Percentiles rank a stretch among this genome's conserved stretches.
Conservation (phyloP, 1,140 invertebrate genomes). For the Latrodectus geometricus region DNA sequence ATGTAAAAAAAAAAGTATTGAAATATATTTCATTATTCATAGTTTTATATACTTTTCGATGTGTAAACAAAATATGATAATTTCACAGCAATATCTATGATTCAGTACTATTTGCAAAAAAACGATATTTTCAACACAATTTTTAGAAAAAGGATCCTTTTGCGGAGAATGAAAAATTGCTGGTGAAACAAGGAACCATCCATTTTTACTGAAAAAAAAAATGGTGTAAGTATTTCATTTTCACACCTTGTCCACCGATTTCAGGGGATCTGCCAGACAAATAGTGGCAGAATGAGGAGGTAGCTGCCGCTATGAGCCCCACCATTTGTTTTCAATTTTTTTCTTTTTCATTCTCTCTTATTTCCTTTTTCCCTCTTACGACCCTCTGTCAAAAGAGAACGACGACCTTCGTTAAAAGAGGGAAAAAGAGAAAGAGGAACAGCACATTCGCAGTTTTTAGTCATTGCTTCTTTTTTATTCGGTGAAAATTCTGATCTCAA, state of each 20-base stretch:
- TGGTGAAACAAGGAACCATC: conserved; percentile 16
- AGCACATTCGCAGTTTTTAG: no score
- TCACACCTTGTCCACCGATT: conserved; percentile 32
- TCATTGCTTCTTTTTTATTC: no score
- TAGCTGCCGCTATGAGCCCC: background rate
- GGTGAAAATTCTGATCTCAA: no score
- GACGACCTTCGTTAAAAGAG: conserved; percentile 29
- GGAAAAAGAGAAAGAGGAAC: no score
- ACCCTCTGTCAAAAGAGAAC: conserved; percentile 24
- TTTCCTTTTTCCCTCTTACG: conserved; percentile 18
- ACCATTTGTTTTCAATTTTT: background rate
- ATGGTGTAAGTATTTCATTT: conserved; percentile 15
- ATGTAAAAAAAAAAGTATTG: no score
- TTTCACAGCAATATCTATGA: no score
- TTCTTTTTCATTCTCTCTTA: conserved; percentile 12
- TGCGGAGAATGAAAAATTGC: background rate
- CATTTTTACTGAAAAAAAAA: background rate
- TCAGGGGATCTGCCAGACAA: conserved; percentile 16
- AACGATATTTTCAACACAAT: no score
- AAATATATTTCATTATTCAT: no score
- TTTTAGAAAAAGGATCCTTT: no score
- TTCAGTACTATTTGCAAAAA: no score
- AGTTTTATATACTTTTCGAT: no score
- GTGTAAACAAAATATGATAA: no score
- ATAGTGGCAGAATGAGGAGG: conserved; percentile 13